Base-by-base conservation (phyloP, 2,888 invertebrate genomes). In the Drosophila paramelanica region DNA sequence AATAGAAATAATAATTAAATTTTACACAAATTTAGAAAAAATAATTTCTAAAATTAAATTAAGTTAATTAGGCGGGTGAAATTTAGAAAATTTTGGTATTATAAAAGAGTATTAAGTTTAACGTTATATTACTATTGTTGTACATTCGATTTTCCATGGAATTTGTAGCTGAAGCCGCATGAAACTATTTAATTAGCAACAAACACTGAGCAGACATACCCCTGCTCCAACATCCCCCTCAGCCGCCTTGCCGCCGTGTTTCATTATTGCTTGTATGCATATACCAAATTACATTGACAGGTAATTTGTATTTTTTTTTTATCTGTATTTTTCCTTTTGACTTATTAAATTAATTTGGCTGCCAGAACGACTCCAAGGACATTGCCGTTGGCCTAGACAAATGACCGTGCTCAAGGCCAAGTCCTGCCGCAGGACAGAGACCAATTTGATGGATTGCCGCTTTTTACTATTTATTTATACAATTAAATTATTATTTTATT, bases 391-490 rank as follows among this genome's bases (percentile, higher is more conserved):
- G 72, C 61, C 45, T 47, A 7, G 41, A 10, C 41, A 27, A 51
- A 41, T 17, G 13, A 42, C 11, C 51, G 55, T 41, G 58, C 67
- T 77, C 55, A 51, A 50, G 61, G 42, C 14, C 42, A 55, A 33
- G 52, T 38, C 27, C 46, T 55, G 67, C 45, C 57, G 59, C 47
- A 25, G 49, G 56, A 42, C 52, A 14, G 39, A 27, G 33, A 38
- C 25, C 71, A 71, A 62, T 64, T 69, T 79, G 70, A 77, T 73
- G 60, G 70, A 82, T 76, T 57, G 27, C 42, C 61, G 8, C n/a
- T 17, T 36, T 27, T 36, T 59, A 41, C 17, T 53, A 51, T 43
- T 60, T 60, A 55, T 57, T 49, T 47, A 46, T 46, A 25, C 47
- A 39, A 25, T 36, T 47, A 8, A 51, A 5, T n/a, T 39, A 11